A percentile compares a stretch with the other conserved stretches of the same genome.
These are phyloP conservation scores for Drosophila acutilabella DNA, from an alignment of 2,888 invertebrate genomes.

Conservation along the genomic window DNA sequence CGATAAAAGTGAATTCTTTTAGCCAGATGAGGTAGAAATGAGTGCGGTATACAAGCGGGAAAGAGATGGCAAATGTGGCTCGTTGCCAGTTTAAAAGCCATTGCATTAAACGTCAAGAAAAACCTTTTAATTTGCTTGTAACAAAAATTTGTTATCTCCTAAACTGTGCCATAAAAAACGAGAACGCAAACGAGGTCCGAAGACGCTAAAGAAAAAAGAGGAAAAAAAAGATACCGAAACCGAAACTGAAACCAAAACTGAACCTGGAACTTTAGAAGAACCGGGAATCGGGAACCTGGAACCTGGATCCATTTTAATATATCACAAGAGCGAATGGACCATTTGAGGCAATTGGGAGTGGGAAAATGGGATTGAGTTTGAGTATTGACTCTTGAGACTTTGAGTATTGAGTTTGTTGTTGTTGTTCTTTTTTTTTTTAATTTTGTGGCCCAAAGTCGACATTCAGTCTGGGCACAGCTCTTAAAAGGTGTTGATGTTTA, in stretches of 20 bases:
- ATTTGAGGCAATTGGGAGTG: slow-evolving; percentile 19
- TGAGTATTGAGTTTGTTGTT: slow-evolving; percentile 11
- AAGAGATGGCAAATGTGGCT: slow-evolving; percentile 19
- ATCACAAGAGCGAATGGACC: slow-evolving; percentile 64
- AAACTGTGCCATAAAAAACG: slow-evolving; percentile 83
- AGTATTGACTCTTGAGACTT: neutral
- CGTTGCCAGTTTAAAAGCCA: slow-evolving; percentile 68
- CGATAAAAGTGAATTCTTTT: slow-evolving; percentile 82
- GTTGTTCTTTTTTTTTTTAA: neutral
- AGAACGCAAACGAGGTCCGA: slow-evolving; percentile 63
- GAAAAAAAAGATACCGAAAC: neutral
- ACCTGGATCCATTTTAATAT: slow-evolving; percentile 78
- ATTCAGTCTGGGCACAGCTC: slow-evolving; percentile 64
- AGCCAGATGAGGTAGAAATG: slow-evolving; percentile 21
- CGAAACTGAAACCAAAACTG: slow-evolving; percentile 14
- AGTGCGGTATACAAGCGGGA: neutral
- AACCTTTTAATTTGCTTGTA: slow-evolving; percentile 84
- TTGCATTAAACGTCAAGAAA: slow-evolving; percentile 77
- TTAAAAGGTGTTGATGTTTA: slow-evolving; percentile 84
- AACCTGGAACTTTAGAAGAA: slow-evolving; percentile 6
- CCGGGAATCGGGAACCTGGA: slow-evolving; percentile 25
- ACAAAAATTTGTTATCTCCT: slow-evolving; percentile 83
- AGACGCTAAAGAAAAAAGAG: neutral
- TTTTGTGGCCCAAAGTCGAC: slow-evolving; percentile 32
- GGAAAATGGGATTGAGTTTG: slow-evolving; percentile 11